A percentile compares a stretch with the other conserved stretches of the same genome.
These are phyloP conservation scores for Eurystomus glaucurus DNA, from an alignment of 2,797 vertebrate genomes.

Conservation along the genomic window DNA sequence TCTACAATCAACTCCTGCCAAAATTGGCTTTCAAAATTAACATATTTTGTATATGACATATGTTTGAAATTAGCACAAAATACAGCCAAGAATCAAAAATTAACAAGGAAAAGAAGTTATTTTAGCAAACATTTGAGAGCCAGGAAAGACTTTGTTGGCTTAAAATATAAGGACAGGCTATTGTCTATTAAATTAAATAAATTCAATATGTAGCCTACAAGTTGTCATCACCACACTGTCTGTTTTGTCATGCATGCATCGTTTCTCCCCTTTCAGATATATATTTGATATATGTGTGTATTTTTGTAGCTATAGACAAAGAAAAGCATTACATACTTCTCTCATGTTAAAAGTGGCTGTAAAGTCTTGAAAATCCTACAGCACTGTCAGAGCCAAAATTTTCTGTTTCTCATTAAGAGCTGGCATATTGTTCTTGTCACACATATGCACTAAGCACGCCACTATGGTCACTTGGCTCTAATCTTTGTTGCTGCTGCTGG, in stretches of 20 bases:
- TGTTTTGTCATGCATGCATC: neutral
- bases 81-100: slow-evolving; percentile 80
- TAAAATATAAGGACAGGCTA: slow-evolving; percentile 69
- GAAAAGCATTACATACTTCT: neutral
- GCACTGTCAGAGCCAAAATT: neutral
- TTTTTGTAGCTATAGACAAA: neutral
- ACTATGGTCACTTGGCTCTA: slow-evolving; percentile 16
- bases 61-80: slow-evolving; percentile 82
- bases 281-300: neutral
- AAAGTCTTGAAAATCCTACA: slow-evolving; percentile 11
- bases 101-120: slow-evolving; percentile 77
- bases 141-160: slow-evolving; percentile 69
- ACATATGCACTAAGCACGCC: neutral
- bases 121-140: slow-evolving; percentile 78
- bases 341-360: neutral
- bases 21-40: slow-evolving; percentile 80
- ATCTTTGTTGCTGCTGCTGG: slow-evolving; percentile 38
- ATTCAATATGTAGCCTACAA: slow-evolving; percentile 58
- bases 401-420: slow-evolving; percentile 36
- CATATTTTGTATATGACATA: slow-evolving; percentile 81
- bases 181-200: slow-evolving; percentile 79
- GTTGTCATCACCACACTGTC: neutral
- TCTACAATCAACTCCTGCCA: slow-evolving; percentile 73
- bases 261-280: neutral
- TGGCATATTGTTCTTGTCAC: slow-evolving; percentile 27